Conservation (phyloP, 2,113 vertebrate genomes). For the Tupaia tana region DNA sequence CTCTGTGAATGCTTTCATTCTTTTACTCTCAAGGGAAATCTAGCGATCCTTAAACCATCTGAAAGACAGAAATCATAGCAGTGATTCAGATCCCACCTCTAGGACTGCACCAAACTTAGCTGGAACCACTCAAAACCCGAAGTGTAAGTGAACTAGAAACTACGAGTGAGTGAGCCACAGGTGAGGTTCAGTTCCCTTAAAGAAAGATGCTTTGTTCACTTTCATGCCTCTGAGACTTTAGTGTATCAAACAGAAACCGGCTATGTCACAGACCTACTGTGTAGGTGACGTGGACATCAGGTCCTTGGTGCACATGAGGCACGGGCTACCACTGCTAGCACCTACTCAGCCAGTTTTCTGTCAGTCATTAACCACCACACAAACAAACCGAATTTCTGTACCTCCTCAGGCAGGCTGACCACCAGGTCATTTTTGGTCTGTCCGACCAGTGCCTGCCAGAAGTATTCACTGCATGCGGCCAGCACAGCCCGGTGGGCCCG, state of each 20-base stretch:
- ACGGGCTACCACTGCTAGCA: background rate
- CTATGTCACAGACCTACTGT: background rate
- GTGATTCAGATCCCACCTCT: conserved; percentile 52
- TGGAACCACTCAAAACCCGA: conserved; percentile 70
- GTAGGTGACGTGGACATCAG: background rate
- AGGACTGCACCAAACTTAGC: conserved; percentile 38
- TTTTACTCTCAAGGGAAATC: conserved; percentile 76
- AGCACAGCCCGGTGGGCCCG: conserved; percentile 98
- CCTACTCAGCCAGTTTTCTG: background rate
- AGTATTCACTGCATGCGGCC: conserved; percentile 99
- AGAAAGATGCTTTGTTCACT: conserved; percentile 35
- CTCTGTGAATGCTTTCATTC: conserved; percentile 48
- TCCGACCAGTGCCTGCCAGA: conserved; percentile 96
- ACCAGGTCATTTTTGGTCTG: conserved; percentile 96
- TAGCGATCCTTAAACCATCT: conserved; percentile 59
- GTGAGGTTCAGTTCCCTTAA: conserved; percentile 56
- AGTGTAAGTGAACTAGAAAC: conserved; percentile 73
- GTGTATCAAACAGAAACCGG: conserved; percentile 61
- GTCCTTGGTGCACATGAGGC: background rate
- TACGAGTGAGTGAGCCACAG: conserved; percentile 8
- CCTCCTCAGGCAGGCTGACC: conserved; percentile 98
- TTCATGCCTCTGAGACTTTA: conserved; percentile 4
- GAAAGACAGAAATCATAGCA: conserved; percentile 65
- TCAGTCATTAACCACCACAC: background rate
- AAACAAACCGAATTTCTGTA: conserved; percentile 82